A percentile compares a stretch with the other conserved stretches of the same genome.
phyloP scores from a whole-genome alignment of 2,888 invertebrate genomes.

The Plusia festucae region DNA sequence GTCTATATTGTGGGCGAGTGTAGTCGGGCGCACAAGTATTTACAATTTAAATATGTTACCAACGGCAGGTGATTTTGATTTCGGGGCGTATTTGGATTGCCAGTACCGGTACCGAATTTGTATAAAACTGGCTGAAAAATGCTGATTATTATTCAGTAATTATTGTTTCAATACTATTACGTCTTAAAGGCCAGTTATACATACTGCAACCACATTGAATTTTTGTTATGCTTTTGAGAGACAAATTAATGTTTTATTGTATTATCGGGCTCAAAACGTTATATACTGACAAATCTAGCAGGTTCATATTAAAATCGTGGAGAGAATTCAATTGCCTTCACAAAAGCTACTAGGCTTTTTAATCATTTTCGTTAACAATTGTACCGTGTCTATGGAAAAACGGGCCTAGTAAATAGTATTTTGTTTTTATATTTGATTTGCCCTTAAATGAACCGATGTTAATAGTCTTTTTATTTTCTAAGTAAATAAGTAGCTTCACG shows the following conservation, averaged over 20 bases:
- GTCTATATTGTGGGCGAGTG: slow-evolving; percentile 63
- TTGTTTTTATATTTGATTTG: slow-evolving; percentile 71
- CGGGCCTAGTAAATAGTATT: slow-evolving; percentile 62
- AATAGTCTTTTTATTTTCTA: slow-evolving; percentile 63
- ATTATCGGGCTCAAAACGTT: too few species aligned
- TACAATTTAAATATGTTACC: slow-evolving; percentile 63
- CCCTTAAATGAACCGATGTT: slow-evolving; percentile 63
- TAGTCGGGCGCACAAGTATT: slow-evolving; percentile 63
- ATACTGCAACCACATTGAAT: too few species aligned
- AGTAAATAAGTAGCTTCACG: slow-evolving; percentile 52
- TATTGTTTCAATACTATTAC: too few species aligned
- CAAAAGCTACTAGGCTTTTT: background rate
- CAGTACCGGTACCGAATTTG: background rate
- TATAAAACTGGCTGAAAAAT: background rate
- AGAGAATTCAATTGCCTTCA: background rate
- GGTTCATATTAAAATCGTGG: background rate
- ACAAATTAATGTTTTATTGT: too few species aligned
- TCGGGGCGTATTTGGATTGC: slow-evolving; percentile 8
- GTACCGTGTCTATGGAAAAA: slow-evolving; percentile 61
- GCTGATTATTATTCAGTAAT: too few species aligned
- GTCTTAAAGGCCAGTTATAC: too few species aligned
- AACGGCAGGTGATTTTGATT: slow-evolving; percentile 28
- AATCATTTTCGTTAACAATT: slow-evolving; percentile 36
- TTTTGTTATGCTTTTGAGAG: too few species aligned
- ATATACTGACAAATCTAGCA: too few species aligned